Conservation (phyloP, 2,888 invertebrate genomes). For the Conops quadrifasciatus region DNA sequence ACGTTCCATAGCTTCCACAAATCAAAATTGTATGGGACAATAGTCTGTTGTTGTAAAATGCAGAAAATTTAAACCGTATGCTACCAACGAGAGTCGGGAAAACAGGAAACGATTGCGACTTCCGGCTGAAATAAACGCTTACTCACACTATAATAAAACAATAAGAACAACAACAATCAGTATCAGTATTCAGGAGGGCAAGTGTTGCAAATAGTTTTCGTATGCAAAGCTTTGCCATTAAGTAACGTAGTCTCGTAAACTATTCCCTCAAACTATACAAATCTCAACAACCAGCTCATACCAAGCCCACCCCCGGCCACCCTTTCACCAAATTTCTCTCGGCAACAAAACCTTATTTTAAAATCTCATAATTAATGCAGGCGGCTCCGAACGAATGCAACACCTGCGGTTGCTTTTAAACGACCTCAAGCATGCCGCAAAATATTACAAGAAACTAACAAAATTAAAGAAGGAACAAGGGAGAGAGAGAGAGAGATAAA, state of each 20-base stretch:
- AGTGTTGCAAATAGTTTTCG: constrained; percentile 58
- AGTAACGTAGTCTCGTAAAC: neutral
- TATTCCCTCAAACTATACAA: neutral
- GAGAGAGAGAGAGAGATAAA: neutral
- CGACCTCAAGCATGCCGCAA: constrained; percentile 57
- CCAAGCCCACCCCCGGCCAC: neutral
- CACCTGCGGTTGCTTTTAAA: constrained; percentile 65
- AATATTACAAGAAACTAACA: constrained; percentile 37
- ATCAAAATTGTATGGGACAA: constrained; percentile 18
- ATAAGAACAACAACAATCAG: constrained; percentile 1
- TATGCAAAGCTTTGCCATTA: constrained; percentile 42
- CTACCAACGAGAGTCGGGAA: constrained; percentile 18
- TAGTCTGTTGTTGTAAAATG: constrained; percentile 29
- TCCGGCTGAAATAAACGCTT: constrained; percentile 19
- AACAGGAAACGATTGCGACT: constrained; percentile 32
- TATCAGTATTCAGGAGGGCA: constrained; percentile 32
- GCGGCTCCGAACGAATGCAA: constrained; percentile 64
- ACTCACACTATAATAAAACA: neutral
- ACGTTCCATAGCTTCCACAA: neutral
- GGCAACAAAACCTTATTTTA: neutral
- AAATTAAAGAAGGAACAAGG: neutral
- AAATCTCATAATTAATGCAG: constrained; percentile 66
- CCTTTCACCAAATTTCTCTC: neutral
- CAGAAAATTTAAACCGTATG: constrained; percentile 25
- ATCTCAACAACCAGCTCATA: neutral